Percentiles rank a stretch among this genome's conserved stretches.
phyloP scores from a whole-genome alignment of 1,140 invertebrate species.

The Scylla paramamosain region DNA sequence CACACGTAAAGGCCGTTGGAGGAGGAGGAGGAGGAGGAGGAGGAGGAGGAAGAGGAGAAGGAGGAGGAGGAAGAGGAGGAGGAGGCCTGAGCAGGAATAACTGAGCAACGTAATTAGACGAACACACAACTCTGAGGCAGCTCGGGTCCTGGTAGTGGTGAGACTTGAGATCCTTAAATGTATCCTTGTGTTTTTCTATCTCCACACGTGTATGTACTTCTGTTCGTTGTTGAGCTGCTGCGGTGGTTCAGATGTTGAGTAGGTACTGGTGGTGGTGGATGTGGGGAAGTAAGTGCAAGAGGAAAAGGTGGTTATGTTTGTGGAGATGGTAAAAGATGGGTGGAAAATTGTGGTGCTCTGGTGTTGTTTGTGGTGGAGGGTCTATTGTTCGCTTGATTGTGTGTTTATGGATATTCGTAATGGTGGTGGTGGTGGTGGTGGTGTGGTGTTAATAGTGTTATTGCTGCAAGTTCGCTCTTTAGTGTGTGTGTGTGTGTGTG shows the following conservation, averaged over 20 bases:
- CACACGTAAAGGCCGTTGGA: not conserved
- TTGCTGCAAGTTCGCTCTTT: not conserved
- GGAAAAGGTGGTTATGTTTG: not conserved
- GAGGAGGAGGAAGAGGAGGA: not conserved
- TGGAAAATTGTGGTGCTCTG: not conserved
- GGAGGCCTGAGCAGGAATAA: not conserved
- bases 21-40: not conserved
- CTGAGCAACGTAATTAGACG: not conserved
- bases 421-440: not conserved
- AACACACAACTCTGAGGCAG: not conserved
- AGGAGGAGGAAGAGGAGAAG: no score
- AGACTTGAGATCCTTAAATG: not conserved
- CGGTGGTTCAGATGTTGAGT: not conserved
- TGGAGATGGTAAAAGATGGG: not conserved
- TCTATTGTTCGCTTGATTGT: no score
- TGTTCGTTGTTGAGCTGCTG: not conserved
- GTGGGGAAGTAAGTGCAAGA: not conserved
- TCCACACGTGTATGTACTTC: not conserved
- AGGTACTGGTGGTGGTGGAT: not conserved
- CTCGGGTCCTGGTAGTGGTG: not conserved
- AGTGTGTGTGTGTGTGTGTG: constrained; percentile 27
- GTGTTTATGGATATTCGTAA: no score
- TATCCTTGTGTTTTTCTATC: not conserved
- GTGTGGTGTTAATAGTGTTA: not conserved
- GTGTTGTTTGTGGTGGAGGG: no score